Evolutionary conservation across 2,113 vertebrate species (phyloP), one percentile per base, ranked within the genome.

Genomic region (Aphyosemion australe): DNA sequence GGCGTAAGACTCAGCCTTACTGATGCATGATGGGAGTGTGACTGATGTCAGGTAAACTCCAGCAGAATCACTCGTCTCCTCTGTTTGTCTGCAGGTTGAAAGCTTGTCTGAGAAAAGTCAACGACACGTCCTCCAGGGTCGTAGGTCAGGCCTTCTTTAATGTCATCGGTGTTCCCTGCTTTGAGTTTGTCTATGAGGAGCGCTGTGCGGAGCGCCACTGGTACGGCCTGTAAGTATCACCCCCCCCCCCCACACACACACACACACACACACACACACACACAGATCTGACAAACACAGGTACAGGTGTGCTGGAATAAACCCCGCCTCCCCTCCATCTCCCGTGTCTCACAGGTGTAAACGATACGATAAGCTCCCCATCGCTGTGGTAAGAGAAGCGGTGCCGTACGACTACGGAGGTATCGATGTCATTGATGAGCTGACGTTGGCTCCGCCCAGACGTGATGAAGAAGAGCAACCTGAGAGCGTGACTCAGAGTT

Each of bases 131-230:
- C 6, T 97, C 97, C 3, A 81, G 93, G 1, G 92, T 94, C 12
- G 93, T 95, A 31, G 94, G 94, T 34, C 93, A 97, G 65, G 92
- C 95, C 0, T 97, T 96, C 90, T 95, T 96, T 83, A 96, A 95
- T 8, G 92, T 97, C 63, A 94, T 97, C 11, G 90, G 92, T 54
- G 93, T 91, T 54, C 96, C 96, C 10, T 98, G 96, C 87, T 97
- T 96, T 46, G 93, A 94, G 39, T 84, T 97, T 3, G 48, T 67
- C 55, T 94, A 92, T 65, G 92, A 93, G 69, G 94, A 96, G n/a
- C 93, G 93, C 69, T 96, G 94, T 26, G 92, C 93, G 50, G 94
- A 99, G 67, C 89, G 93, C 0, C 93, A 94, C 71, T 96, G 96
- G 92, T 97, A 97, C 0, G 89, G 96, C 57, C 84, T 95, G 97